Evolutionary conservation across 2,888 invertebrate species (phyloP), one percentile per base, ranked within the genome.

Genomic region (Meteorus colon): DNA sequence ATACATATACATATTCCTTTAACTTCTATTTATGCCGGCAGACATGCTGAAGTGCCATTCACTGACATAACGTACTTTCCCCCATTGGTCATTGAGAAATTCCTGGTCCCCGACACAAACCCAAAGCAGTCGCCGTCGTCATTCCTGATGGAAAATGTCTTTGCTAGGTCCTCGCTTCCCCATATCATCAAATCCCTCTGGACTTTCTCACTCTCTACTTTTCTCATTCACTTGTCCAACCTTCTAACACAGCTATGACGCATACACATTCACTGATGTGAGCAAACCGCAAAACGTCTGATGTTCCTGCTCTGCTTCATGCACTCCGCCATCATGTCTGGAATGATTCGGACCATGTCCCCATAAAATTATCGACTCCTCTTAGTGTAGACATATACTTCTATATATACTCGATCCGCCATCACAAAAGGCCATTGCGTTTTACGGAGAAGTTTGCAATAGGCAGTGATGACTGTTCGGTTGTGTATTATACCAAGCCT

Each of bases 361-460:
- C 77, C 81, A 81, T 82, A 81, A 82, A 82, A 82, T 82, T 80
- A 82, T 82, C 74, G 48, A 41, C 60, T 34, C 31, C 71, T 34
- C 27, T 24, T 10, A 31, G 12, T 12, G 29, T 27, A 29, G 27
- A 12, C 27, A 27, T 62, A 59, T 59, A 14, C 27, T 24, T 59
- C 8, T 8, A 19, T 59, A 2, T 59, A 19, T 59, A 27, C 16
- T 5, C 16, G 4, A 48, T 48, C 27, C 60, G 4, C 19, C 60
- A 29, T 62, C 24, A 24, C 60, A 27, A 62, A 48, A 16, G 6
- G 16, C 48, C 19, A 62, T 14, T 24, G 60, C 60, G 5, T 62
- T 16, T 5, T 14, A 48, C n/a, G 12, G 12, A 48, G n/a, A 48
- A 48, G n/a, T n/a, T n/a, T 48, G 48, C 48, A n/a, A n/a, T 48